These are phyloP conservation scores for Macrophya alboannulata DNA, from an alignment of 2,888 invertebrate species.

Conservation along the genomic window DNA sequence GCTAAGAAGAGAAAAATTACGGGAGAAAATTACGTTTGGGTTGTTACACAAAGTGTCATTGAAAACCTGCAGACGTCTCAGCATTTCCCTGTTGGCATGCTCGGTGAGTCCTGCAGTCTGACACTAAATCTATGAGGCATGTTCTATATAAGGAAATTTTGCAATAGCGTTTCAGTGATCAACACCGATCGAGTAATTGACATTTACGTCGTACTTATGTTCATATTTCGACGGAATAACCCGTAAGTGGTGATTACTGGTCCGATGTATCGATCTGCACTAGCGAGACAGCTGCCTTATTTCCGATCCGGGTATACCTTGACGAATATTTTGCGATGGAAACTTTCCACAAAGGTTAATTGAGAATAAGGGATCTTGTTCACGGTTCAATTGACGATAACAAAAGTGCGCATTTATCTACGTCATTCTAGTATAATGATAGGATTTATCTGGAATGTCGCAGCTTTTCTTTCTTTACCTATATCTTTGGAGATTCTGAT, in stretches of 20 bases:
- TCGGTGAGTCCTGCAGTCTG: slow-evolving; percentile 86
- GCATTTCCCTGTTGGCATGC: slow-evolving; percentile 95
- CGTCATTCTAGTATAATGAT: background rate
- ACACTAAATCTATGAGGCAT: background rate
- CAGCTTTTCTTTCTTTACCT: background rate
- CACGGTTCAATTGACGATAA: slow-evolving; percentile 12
- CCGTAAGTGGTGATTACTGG: background rate
- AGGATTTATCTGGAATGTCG: slow-evolving; percentile 3
- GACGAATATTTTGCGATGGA: background rate
- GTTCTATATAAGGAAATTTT: too few relatives aligned
- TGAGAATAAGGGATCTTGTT: slow-evolving; percentile 5
- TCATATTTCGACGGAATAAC: background rate
- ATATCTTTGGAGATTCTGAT: background rate
- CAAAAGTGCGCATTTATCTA: background rate
- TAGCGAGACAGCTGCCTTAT: background rate
- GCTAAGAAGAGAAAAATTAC: slow-evolving; percentile 90
- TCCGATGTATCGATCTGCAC: background rate
- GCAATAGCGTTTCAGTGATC: background rate
- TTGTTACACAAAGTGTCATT: slow-evolving; percentile 96
- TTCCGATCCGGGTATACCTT: background rate
- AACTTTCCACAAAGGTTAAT: background rate
- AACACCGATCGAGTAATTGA: background rate
- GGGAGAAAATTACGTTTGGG: slow-evolving; percentile 97
- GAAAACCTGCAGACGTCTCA: slow-evolving; percentile 89
- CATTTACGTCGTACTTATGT: background rate